Evolutionary conservation across 92 coral and sea anemone species (phyloP).

Genomic region (Phenganax subtilis): DNA sequence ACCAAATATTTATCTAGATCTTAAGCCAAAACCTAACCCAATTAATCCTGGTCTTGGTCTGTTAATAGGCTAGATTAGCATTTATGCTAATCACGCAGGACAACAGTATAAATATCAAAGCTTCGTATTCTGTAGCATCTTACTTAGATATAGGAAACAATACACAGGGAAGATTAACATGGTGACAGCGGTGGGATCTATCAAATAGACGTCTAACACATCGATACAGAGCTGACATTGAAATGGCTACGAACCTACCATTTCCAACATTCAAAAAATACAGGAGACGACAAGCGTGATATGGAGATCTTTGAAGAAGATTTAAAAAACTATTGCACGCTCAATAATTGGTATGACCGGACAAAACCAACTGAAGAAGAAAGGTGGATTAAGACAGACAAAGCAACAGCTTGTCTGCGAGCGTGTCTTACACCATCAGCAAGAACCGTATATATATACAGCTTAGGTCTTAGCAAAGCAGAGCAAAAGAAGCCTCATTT

Average conservation of each 20-base stretch:
- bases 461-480: constrained; percentile 49
- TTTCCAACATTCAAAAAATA: constrained; percentile 40
- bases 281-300: constrained; percentile 52
- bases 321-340: constrained; percentile 41
- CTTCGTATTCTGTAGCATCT: too few relatives aligned
- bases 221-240: not conserved
- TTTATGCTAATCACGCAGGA: too few relatives aligned
- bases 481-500: constrained; percentile 50
- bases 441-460: constrained; percentile 54
- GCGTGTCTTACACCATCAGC: constrained; percentile 55
- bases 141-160: not conserved
- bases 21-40: too few relatives aligned
- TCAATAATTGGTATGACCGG: constrained; percentile 51
- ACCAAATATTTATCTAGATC: too few relatives aligned
- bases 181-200: constrained; percentile 27
- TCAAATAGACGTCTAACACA: not conserved
- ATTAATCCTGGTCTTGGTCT: too few relatives aligned
- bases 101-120: too few relatives aligned
- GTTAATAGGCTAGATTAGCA: too few relatives aligned
- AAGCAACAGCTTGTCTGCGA: constrained; percentile 52
- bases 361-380: constrained; percentile 43
- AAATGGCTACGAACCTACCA: constrained; percentile 38
- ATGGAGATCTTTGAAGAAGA: constrained; percentile 41
- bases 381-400: constrained; percentile 46
- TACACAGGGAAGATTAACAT: not conserved